Evolutionary conservation across 2,888 invertebrate genomes (phyloP).

Genomic region (Epiblema foenella): DNA sequence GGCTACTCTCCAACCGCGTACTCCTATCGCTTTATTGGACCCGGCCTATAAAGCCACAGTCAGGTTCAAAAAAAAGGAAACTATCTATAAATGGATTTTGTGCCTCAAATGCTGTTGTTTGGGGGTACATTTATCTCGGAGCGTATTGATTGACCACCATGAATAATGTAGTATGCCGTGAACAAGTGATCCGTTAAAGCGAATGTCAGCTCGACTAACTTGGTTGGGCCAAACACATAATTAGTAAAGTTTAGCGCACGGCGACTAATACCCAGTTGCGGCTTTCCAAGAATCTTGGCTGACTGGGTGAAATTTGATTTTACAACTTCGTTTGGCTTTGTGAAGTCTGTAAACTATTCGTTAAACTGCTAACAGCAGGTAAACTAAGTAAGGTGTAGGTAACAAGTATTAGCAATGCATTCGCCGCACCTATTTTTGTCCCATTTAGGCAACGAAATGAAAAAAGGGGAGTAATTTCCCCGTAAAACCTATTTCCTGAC

Average conservation of each 20-base stretch:
- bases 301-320: constrained; percentile 25
- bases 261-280: constrained; percentile 25
- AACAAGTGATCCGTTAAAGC: constrained; percentile 30
- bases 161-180: constrained; percentile 46
- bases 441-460: background rate
- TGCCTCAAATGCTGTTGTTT: background rate
- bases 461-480: background rate
- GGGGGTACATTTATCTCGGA: constrained; percentile 7
- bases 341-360: background rate
- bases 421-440: background rate
- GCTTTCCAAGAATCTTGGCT: constrained; percentile 9
- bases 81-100: background rate
- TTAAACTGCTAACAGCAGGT: background rate
- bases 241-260: constrained; percentile 54
- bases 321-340: constrained; percentile 17
- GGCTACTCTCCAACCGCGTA: too few relatives aligned
- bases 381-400: too few relatives aligned
- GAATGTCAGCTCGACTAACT: constrained; percentile 45
- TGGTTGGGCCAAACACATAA: constrained; percentile 48
- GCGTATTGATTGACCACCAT: constrained; percentile 37
- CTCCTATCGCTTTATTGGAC: too few relatives aligned
- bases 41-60: too few relatives aligned
- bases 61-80: too few relatives aligned
- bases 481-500: background rate
- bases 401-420: background rate